Evolutionary conservation across 2,797 vertebrate genomes (phyloP), one percentile per base, ranked within the genome.

Genomic region (Sebastolobus altivelis): DNA sequence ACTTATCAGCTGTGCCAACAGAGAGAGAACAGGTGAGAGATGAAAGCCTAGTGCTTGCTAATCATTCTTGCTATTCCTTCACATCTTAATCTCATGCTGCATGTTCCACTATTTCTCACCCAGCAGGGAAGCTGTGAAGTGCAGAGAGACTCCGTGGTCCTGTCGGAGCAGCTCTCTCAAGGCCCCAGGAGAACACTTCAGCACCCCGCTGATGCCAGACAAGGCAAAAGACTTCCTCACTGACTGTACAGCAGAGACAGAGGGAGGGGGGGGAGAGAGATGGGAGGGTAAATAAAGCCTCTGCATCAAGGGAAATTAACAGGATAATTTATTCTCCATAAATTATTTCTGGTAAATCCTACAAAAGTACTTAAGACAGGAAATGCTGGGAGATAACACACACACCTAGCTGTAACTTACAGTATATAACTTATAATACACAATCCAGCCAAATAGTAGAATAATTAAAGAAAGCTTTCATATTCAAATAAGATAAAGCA

Each of bases 41-140:
- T 22, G 1, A 52, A 59, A 22, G 14, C 59, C 29, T 58, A 56
- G 5, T 2, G 0, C 31, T 27, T 65, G 18, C 1, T 13, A 4
- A 12, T 68, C 1, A 46, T 22, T 63, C 14, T 40, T 69, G 1
- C 31, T 11, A 20, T 56, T 65, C 35, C 27, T 69, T 72, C 20
- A n/a, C 65, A 75, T 75, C 56, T 16, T 60, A 37, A 59, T 71
- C 10, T 43, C 14, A 31, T 55, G 55, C 49, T 59, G 33, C 18
- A 5, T 18, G 55, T 55, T 20, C 18, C 43, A 61, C 35, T 29
- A 25, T 81, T 80, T 81, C 96, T 96, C 94, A 99, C 98, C 97
- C 49, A 97, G 90, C 31, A 99, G 89, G 33, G 94, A 93, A 56
- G 89, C 91, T 80, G 95, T 92, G 70, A 99, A 96, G 74, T 90